These are phyloP conservation scores for Brachionus sp. DNA, from an alignment of 1,140 invertebrate genomes.

Conservation along the genomic window DNA sequence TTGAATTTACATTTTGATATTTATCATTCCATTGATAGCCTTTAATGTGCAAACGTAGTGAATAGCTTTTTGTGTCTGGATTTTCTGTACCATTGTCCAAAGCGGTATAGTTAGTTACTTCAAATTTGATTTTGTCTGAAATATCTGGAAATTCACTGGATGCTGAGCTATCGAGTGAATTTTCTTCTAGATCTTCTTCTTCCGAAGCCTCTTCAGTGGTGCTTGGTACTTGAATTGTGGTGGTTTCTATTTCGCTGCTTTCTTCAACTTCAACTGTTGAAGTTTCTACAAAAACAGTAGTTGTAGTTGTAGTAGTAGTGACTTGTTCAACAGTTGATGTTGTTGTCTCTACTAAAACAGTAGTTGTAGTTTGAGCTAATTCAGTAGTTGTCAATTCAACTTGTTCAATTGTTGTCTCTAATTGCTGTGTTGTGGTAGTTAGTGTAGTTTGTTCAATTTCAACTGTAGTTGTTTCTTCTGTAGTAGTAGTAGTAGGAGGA, in stretches of 20 bases:
- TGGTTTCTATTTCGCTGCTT: background rate
- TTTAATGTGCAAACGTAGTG: slow-evolving; percentile 26
- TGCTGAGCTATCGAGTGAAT: background rate
- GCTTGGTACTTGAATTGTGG: background rate
- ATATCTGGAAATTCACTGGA: background rate
- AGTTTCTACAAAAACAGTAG: background rate
- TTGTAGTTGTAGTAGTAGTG: background rate
- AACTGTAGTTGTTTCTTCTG: slow-evolving; percentile 11
- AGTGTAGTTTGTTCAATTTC: slow-evolving; percentile 9
- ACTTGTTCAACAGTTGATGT: background rate
- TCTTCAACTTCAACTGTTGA: background rate
- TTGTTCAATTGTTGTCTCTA: background rate
- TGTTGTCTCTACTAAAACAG: background rate
- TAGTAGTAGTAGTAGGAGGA: background rate
- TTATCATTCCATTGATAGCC: slow-evolving; percentile 38
- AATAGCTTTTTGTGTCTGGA: slow-evolving; percentile 12
- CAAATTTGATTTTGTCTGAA: slow-evolving; percentile 1
- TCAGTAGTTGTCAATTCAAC: background rate
- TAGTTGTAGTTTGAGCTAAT: slow-evolving; percentile 26
- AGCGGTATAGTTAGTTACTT: slow-evolving; percentile 18
- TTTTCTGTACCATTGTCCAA: background rate
- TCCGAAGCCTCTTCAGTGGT: background rate
- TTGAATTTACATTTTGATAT: slow-evolving; percentile 35
- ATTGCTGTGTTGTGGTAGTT: background rate
- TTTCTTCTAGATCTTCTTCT: background rate